These are phyloP conservation scores for Calonectris borealis DNA, from an alignment of 2,113 vertebrate genomes.

Conservation along the genomic window DNA sequence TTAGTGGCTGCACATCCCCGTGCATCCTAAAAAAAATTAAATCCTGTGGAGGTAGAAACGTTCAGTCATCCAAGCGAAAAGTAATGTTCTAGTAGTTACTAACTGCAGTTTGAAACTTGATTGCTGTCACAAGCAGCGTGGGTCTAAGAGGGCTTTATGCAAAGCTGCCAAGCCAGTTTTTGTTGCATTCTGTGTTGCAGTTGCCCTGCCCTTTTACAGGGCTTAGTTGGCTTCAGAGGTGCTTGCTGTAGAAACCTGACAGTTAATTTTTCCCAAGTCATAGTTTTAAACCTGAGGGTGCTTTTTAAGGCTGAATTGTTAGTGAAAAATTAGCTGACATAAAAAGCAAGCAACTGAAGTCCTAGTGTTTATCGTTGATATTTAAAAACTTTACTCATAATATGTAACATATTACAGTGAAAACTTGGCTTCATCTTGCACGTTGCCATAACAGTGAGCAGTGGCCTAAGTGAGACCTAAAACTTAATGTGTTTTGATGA, in stretches of 20 bases:
- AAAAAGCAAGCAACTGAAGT: neutral
- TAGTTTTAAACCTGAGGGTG: neutral
- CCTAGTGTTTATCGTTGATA: neutral
- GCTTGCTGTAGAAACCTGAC: neutral
- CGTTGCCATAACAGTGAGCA: neutral
- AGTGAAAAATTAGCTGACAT: neutral
- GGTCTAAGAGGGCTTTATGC: neutral
- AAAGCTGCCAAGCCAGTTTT: conserved; percentile 4
- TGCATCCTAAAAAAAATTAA: neutral
- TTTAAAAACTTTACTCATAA: neutral
- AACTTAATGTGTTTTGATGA: neutral
- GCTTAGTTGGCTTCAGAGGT: neutral
- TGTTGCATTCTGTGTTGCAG: neutral
- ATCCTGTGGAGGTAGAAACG: neutral
- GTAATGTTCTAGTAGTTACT: neutral
- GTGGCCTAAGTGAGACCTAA: neutral
- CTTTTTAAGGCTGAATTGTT: neutral
- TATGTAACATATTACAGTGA: neutral
- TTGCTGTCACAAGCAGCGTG: neutral
- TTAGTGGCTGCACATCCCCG: neutral
- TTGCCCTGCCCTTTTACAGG: neutral
- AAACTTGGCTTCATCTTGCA: neutral
- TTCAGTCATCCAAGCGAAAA: neutral
- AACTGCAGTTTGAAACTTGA: neutral
- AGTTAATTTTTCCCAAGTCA: neutral